Evolutionary conservation across 2,888 invertebrate species (phyloP), one percentile per base, ranked within the genome.

Genomic region (Gortyna flavago): DNA sequence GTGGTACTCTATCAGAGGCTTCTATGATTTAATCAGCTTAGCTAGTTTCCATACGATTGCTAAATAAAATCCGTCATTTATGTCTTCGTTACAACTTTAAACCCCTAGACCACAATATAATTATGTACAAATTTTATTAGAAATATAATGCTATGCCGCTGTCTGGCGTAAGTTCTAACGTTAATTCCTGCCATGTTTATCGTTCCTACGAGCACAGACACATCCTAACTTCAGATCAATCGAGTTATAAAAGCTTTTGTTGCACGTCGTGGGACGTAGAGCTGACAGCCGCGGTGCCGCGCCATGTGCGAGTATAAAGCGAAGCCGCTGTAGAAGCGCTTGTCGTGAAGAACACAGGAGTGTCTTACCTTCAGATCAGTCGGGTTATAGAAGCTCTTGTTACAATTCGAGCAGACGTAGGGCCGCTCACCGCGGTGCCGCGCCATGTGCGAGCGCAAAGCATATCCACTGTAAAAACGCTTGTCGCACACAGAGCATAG

Each of bases 311-410:
- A 96, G 65, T 97, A 89, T 68, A 97, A 87, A 1, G 97, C 96
- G 85, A 54, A 54, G n/a, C 95, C 96, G 85, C 96, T 96, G 85
- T 94, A 96, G 93, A 97, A 97, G 9, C 95, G 89, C 87, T 97
- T 97, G 74, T 97, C 96, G 87, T 97, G 25, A 8, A 9, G 25
- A 54, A 35, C 35, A 25, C 18, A 3, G 13, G 3, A 25, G 11
- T n/a, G 25, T 18, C n/a, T 93, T 75, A 97, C 97, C 93, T 97
- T 97, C 81, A 97, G 93, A 85, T 97, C 97, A 1, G 97, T 97
- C 7, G 97, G 97, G 81, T 97, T 97, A 83, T 97, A 97, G 92
- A 97, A 97, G 67, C 97, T 95, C 89, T 97, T 97, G 29, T 95
- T 94, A 89, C 97, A 97, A 71, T 96, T 97, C 7, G 97, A 95